A percentile compares a stretch with the other conserved stretches of the same genome.
Evolutionary conservation across 1,140 invertebrate species (phyloP).

Genomic region (Plectrocnemia conspersa): DNA sequence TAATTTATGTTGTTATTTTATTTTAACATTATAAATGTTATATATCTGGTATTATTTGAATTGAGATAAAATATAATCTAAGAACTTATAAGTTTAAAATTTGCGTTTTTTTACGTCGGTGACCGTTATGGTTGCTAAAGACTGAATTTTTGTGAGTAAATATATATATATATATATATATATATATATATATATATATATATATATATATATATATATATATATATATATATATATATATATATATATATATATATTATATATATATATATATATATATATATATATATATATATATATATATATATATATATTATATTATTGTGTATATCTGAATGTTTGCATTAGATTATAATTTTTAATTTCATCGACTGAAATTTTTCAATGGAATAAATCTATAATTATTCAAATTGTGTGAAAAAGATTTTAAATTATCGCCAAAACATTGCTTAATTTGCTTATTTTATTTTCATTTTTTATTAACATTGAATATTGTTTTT

Average conservation of each 20-base stretch:
- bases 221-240: slow-evolving; percentile 8
- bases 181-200: background rate
- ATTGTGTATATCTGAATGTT: slow-evolving; percentile 14
- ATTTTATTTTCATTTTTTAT: too few relatives aligned
- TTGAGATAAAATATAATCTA: too few relatives aligned
- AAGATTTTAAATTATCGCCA: too few relatives aligned
- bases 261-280: slow-evolving; percentile 14
- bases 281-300: background rate
- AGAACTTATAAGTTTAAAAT: too few relatives aligned
- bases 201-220: background rate
- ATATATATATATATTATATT: slow-evolving; percentile 6
- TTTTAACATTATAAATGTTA: too few relatives aligned
- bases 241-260: slow-evolving; percentile 14
- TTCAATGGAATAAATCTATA: too few relatives aligned
- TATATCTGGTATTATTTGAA: too few relatives aligned
- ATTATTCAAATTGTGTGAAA: too few relatives aligned
- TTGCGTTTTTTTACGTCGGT: too few relatives aligned
- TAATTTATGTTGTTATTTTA: too few relatives aligned
- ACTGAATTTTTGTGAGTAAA: background rate
- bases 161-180: slow-evolving; percentile 12
- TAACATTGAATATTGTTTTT: too few relatives aligned
- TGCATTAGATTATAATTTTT: slow-evolving; percentile 22
- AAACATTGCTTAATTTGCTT: too few relatives aligned
- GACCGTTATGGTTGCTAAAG: background rate
- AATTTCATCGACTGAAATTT: slow-evolving; percentile 22